Evolutionary conservation across 2,888 invertebrate genomes (phyloP).

Genomic region (Spodoptera picta): DNA sequence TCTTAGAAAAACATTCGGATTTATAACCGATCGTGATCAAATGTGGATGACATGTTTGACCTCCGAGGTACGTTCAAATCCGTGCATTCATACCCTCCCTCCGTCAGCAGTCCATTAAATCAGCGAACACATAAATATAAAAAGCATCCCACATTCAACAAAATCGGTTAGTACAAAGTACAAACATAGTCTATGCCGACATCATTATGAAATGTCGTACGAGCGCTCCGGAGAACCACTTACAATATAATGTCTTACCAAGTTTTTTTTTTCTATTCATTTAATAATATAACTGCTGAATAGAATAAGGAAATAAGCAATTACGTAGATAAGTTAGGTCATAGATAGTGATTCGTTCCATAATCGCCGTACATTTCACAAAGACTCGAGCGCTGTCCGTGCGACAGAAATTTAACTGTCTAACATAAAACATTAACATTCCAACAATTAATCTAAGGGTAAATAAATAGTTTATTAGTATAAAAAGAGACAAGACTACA

Average conservation of each 20-base stretch:
- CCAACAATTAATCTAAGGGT: slow-evolving; percentile 77
- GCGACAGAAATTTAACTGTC: slow-evolving; percentile 61
- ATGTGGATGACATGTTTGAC: slow-evolving; percentile 55
- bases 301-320: slow-evolving; percentile 13
- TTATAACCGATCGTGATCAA: slow-evolving; percentile 55
- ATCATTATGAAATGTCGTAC: slow-evolving; percentile 51
- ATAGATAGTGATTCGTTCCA: slow-evolving; percentile 28
- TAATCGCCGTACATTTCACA: slow-evolving; percentile 52
- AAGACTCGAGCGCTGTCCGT: slow-evolving; percentile 43
- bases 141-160: slow-evolving; percentile 53
- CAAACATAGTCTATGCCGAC: slow-evolving; percentile 43
- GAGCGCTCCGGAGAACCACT: slow-evolving; percentile 23
- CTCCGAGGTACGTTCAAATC: slow-evolving; percentile 34
- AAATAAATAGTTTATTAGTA: slow-evolving; percentile 73
- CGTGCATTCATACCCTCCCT: slow-evolving; percentile 16
- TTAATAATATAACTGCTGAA: slow-evolving; percentile 28
- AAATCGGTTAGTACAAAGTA: slow-evolving; percentile 50
- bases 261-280: slow-evolving; percentile 37
- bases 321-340: slow-evolving; percentile 23
- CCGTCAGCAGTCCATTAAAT: slow-evolving; percentile 34
- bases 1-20: slow-evolving; percentile 67
- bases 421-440: slow-evolving; percentile 77
- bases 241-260: slow-evolving; percentile 44
- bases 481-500: slow-evolving; percentile 71
- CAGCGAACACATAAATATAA: slow-evolving; percentile 32